These are phyloP conservation scores for Autographa pulchrina DNA, from an alignment of 2,888 invertebrate genomes.

Conservation along the genomic window DNA sequence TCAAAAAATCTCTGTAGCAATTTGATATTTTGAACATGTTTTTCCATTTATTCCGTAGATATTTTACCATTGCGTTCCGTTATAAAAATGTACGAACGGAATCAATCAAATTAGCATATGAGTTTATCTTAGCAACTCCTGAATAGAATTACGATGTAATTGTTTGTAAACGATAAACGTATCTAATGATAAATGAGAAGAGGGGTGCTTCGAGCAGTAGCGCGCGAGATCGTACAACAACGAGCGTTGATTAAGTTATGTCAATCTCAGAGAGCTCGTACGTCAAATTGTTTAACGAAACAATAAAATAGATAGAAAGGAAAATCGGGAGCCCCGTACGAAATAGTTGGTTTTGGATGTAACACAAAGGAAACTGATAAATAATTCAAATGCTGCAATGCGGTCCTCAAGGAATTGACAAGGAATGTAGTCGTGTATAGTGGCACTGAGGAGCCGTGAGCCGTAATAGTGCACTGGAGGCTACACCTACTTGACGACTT, in stretches of 20 bases:
- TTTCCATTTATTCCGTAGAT: constrained; percentile 51
- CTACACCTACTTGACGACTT: constrained; percentile 53
- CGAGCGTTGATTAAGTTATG: constrained; percentile 62
- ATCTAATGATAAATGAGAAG: constrained; percentile 64
- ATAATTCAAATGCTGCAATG: constrained; percentile 87
- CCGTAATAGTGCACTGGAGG: constrained; percentile 65
- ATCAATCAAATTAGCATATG: constrained; percentile 32
- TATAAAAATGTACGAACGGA: constrained; percentile 58
- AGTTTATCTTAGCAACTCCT: constrained; percentile 16
- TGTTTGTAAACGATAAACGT: constrained; percentile 53
- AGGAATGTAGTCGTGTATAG: constrained; percentile 71
- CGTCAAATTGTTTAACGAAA: constrained; percentile 62
- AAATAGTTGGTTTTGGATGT: constrained; percentile 73
- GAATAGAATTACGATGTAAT: constrained; percentile 31
- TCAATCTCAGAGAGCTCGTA: constrained; percentile 58
- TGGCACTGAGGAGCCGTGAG: constrained; percentile 59
- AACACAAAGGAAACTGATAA: constrained; percentile 82
- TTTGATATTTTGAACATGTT: constrained; percentile 61
- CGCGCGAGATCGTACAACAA: constrained; percentile 54
- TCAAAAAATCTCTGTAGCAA: no score
- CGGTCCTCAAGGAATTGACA: constrained; percentile 81
- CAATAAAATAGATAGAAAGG: constrained; percentile 54
- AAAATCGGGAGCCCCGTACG: constrained; percentile 63
- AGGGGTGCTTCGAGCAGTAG: constrained; percentile 48
- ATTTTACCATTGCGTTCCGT: constrained; percentile 53